Evolutionary conservation across 2,888 invertebrate species (phyloP), one percentile per base, ranked within the genome.

Genomic region (Cephonodes hylas): DNA sequence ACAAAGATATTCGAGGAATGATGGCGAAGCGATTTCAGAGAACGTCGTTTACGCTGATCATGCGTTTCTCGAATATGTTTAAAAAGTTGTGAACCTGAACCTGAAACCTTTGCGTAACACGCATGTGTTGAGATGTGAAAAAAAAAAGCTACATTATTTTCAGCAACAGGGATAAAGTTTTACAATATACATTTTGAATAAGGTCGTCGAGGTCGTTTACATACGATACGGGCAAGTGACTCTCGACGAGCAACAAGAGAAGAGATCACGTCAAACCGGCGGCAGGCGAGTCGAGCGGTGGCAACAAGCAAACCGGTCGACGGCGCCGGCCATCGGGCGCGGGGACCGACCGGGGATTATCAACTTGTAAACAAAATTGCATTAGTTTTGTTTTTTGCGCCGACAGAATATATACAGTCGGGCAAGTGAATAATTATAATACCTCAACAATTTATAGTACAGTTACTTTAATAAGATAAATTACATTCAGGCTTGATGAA

Each of bases 251-350:
- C 85, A 85, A 85, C 83, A 83, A 85, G 88, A 87, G 89, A 86
- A 85, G 89, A 88, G 85, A 87, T 86, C 91, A 87, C 86, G 88
- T 89, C 88, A 89, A 91, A 89, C 91, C 88, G 90, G 90, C 88
- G 88, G 88, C 85, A 78, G 74, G 76, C 80, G 80, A 82, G 85
- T 74, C 82, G 84, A 81, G 85, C 84, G 84, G 86, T 87, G 87
- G 88, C 89, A 83, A 82, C 82, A 76, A 79, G 82, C 73, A 89
- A 91, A 92, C 91, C 91, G 91, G 91, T 91, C 86, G 87, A 72
- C 77, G 91, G 91, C 91, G 91, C 91, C 91, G 85, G 75, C 72
- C 82, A 84, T 76, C 84, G 80, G 73, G 75, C 74, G 81, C 77
- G 76, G 78, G 84, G 85, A 74, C 75, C 79, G 75, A 75, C 80